Conservation (phyloP, 2,113 vertebrate species). For the Scatophagus argus region DNA sequence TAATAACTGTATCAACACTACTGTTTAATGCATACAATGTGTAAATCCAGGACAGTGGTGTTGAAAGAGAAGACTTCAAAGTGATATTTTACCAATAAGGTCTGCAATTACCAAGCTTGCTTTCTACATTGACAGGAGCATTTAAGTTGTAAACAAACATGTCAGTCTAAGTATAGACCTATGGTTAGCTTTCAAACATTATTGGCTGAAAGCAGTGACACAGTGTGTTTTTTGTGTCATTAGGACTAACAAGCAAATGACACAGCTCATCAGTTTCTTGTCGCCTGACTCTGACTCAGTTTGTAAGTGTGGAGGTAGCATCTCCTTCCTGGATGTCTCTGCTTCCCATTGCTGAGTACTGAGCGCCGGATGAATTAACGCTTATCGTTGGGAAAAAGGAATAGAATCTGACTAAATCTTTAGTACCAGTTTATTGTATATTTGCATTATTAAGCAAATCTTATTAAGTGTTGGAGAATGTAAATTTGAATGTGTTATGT, state of each 20-base stretch:
- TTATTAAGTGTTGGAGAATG: slow-evolving; percentile 9
- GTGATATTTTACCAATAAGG: background rate
- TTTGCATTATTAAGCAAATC: slow-evolving; percentile 50
- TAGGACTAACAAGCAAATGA: slow-evolving; percentile 20
- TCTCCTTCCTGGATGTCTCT: slow-evolving; percentile 1
- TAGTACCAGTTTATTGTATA: slow-evolving; percentile 36
- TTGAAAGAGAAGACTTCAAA: background rate
- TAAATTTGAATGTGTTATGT: background rate
- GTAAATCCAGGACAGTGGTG: no score
- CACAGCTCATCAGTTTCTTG: slow-evolving; percentile 1
- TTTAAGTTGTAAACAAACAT: slow-evolving; percentile 7
- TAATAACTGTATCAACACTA: background rate
- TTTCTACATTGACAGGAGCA: background rate
- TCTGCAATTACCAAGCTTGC: background rate
- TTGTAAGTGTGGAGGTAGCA: background rate
- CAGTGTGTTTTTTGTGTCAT: slow-evolving; percentile 15
- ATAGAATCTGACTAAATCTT: slow-evolving; percentile 37
- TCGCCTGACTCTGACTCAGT: background rate
- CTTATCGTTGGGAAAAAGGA: background rate
- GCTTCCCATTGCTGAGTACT: background rate
- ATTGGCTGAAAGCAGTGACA: slow-evolving; percentile 8
- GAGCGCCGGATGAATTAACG: slow-evolving; percentile 10
- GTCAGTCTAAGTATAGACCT: slow-evolving; percentile 10
- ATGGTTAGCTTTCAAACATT: slow-evolving; percentile 5
- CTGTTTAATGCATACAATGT: background rate